Evolutionary conservation across 2,113 vertebrate species (phyloP), one percentile per base, ranked within the genome.

Genomic region (Callithrix jacchus): DNA sequence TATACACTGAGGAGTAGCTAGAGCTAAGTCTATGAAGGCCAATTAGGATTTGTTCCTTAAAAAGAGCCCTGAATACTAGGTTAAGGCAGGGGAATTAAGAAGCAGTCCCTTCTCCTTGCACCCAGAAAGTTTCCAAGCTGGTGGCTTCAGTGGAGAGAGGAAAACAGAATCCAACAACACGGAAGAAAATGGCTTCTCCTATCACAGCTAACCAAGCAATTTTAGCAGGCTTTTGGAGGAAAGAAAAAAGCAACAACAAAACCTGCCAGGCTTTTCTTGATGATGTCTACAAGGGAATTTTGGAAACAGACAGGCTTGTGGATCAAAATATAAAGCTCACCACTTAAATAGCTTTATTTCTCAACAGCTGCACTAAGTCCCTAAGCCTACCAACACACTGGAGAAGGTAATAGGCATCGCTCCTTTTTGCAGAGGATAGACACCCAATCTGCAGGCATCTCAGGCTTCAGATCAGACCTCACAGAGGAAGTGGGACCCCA

Each of bases 321-420:
- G 96, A 96, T 97, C 96, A 93, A 95, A 95, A 89, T 68, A 83
- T 93, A 97, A 97, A 95, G 80, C 91, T 95, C n/a, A 89, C 74
- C 83, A 93, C 87, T 97, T 97, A 95, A 94, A 86, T 27, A 95
- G 93, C 61, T 98, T 95, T 96, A 84, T 97, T 96, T 94, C 80
- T 97, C 89, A 94, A 96, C 94, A 95, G 84, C 76, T 64, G 35
- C 52, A 58, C 80, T 92, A 97, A 95, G 87, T 97, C 87, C 47
- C 83, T 95, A 96, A 96, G 96, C 64, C 95, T 97, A 68, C 18
- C 20, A 86, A 64, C 47, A 83, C n/a, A 71, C 37, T n/a, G 79
- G 30, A 92, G 64, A 73, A 66, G 66, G 87, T 17, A 90, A 58
- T 5, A 86, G 76, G n/a, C 49, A 77, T 32, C 9, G 1, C 23